phyloP scores from a whole-genome alignment of 2,797 vertebrate species.

The Dromococcyx pavoninus region DNA sequence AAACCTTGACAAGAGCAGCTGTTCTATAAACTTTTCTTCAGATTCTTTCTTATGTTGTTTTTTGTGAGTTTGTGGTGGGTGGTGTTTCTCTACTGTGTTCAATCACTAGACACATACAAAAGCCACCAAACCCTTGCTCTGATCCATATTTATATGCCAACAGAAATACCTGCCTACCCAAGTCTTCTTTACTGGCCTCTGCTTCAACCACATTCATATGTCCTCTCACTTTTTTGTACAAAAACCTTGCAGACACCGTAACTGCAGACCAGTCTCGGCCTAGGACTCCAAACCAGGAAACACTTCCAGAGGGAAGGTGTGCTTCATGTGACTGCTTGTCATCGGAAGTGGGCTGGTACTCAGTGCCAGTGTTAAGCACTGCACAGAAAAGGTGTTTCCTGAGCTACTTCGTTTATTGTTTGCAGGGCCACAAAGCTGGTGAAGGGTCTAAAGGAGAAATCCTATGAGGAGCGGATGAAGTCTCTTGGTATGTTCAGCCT shows the following conservation, averaged over 20 bases:
- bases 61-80: not conserved
- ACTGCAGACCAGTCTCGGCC: not conserved
- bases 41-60: not conserved
- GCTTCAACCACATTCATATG: not conserved
- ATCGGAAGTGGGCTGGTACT: not conserved
- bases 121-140: not conserved
- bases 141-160: accelerated
- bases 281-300: not conserved
- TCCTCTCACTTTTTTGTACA: not conserved
- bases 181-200: not conserved
- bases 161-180: not conserved
- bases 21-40: conserved; percentile 65
- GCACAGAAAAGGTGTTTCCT: not conserved
- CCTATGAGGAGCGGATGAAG: too few relatives aligned
- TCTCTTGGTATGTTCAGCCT: too few relatives aligned
- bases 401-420: not conserved
- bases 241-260: not conserved
- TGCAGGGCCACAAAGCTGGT: not conserved
- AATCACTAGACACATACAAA: not conserved
- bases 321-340: not conserved
- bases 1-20: conserved; percentile 23
- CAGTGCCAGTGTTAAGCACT: accelerated
- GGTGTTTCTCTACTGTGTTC: not conserved
- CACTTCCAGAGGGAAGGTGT: not conserved
- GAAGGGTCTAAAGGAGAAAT: too few relatives aligned